These are phyloP conservation scores for Magallana angulata DNA, from an alignment of 1,140 invertebrate species.

Conservation along the genomic window DNA sequence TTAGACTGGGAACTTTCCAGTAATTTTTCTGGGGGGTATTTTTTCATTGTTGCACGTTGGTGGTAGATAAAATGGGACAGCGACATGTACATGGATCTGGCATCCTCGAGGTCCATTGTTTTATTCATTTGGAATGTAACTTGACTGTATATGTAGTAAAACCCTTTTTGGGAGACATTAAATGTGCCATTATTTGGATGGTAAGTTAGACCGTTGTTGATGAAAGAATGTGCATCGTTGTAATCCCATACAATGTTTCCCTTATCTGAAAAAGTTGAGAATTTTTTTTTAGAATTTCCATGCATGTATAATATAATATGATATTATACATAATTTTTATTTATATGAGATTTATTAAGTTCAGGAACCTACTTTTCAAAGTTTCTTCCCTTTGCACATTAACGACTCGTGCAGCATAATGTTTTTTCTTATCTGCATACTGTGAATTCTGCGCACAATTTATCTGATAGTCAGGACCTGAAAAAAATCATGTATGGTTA, in stretches of 20 bases:
- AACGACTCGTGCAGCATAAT: conserved; percentile 20
- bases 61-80: conserved; percentile 37
- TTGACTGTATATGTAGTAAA: conserved; percentile 46
- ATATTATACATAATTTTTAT: too few relatives aligned
- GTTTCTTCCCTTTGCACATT: background rate
- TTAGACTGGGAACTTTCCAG: conserved; percentile 47
- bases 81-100: conserved; percentile 15
- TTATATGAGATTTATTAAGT: background rate
- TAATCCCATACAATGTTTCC: conserved; percentile 21
- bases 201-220: conserved; percentile 24
- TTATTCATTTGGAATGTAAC: conserved; percentile 36
- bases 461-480: background rate
- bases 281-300: too few relatives aligned
- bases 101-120: background rate
- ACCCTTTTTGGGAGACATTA: conserved; percentile 28
- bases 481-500: too few relatives aligned
- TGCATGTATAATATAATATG: too few relatives aligned
- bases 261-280: background rate
- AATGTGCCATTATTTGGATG: background rate
- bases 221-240: background rate
- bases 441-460: background rate
- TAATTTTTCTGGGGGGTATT: conserved; percentile 20
- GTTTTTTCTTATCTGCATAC: background rate
- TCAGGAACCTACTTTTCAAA: background rate
- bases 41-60: background rate